Percentiles rank a stretch among this genome's conserved stretches.
Evolutionary conservation across 2,113 vertebrate species (phyloP).

Genomic region (Ascaphus truei): DNA sequence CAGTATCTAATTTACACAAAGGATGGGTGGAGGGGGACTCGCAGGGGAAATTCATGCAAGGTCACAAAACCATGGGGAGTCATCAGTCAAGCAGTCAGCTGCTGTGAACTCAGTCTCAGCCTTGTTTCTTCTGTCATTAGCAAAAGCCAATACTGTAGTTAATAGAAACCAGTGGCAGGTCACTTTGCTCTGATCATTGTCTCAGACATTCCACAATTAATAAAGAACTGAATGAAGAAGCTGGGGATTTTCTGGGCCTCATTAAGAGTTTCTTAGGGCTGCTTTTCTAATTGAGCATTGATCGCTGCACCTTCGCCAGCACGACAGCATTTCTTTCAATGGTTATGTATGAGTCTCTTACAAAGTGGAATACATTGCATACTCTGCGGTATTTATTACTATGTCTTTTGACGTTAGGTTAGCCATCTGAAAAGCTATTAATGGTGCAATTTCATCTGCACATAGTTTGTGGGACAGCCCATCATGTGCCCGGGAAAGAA

Average conservation of each 20-base stretch:
- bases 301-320: too few species aligned
- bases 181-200: constrained; percentile 20
- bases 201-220: constrained; percentile 32
- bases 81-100: constrained; percentile 33
- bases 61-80: constrained; percentile 31
- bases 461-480: too few species aligned
- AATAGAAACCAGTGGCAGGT: constrained; percentile 23
- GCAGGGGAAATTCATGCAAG: background rate
- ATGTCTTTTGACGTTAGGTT: too few species aligned
- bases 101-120: constrained; percentile 21
- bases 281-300: background rate
- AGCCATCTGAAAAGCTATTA: too few species aligned
- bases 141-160: constrained; percentile 29
- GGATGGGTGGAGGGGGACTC: constrained; percentile 4
- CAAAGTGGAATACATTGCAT: too few species aligned
- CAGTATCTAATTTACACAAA: constrained; percentile 25
- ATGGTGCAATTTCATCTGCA: too few species aligned
- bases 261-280: constrained; percentile 25
- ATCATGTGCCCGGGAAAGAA: too few species aligned
- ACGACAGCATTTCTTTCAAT: too few species aligned
- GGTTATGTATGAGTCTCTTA: too few species aligned
- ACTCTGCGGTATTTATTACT: too few species aligned
- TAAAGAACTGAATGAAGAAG: constrained; percentile 18
- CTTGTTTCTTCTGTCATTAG: constrained; percentile 21
- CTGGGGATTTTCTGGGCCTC: constrained; percentile 6